phyloP scores from a whole-genome alignment of 2,888 invertebrate species.

The Cephus spinipes region DNA sequence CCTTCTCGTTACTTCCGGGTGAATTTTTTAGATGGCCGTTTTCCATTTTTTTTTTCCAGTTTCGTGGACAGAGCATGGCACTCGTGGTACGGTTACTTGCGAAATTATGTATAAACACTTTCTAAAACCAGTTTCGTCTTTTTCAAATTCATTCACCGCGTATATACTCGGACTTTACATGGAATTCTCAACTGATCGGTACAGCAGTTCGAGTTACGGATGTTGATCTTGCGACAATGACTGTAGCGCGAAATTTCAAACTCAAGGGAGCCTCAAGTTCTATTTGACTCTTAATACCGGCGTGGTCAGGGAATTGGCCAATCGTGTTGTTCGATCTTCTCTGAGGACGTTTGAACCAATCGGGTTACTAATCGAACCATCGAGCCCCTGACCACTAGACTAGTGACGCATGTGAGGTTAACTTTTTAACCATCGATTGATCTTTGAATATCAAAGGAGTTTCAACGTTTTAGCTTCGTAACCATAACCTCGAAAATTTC shows the following conservation, averaged over 20 bases:
- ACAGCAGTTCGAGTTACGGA: background rate
- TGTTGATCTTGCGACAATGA: background rate
- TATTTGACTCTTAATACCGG: background rate
- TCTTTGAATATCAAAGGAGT: constrained; percentile 17
- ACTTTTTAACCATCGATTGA: constrained; percentile 48
- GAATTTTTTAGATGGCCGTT: background rate
- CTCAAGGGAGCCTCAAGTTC: background rate
- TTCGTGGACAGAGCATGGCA: background rate
- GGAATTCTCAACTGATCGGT: background rate
- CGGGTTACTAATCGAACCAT: constrained; percentile 26
- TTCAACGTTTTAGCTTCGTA: background rate
- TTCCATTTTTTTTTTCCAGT: background rate
- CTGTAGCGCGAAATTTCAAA: background rate
- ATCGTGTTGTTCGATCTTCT: background rate
- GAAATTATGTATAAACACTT: background rate
- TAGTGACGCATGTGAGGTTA: constrained; percentile 51
- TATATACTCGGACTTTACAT: background rate
- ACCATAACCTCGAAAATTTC: background rate
- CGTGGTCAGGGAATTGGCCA: background rate
- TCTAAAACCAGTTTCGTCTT: background rate
- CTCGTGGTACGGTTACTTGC: background rate
- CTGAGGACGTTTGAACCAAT: constrained; percentile 19
- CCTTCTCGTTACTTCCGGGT: too few species aligned
- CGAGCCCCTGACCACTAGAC: constrained; percentile 42
- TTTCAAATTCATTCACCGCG: background rate